Evolutionary conservation across 2,888 invertebrate genomes (phyloP).

Genomic region (Achlya flavicornis): DNA sequence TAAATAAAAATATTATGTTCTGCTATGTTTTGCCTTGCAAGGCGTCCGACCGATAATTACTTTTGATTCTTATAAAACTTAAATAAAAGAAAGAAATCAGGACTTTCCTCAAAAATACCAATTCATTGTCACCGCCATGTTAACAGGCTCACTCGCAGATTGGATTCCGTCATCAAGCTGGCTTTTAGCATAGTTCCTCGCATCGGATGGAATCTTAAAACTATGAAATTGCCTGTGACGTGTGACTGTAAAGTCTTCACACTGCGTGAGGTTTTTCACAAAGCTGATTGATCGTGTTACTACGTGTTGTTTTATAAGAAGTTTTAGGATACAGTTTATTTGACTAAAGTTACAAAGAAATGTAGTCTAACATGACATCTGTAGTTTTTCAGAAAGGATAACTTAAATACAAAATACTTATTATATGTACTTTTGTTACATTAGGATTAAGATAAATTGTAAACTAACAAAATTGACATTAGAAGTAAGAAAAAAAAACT

Average conservation of each 20-base stretch:
- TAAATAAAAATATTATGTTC: too few species aligned
- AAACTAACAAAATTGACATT: too few species aligned
- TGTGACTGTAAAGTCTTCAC: constrained; percentile 8
- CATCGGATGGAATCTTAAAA: constrained; percentile 36
- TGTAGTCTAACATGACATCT: too few species aligned
- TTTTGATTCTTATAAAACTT: too few species aligned
- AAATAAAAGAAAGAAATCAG: neutral
- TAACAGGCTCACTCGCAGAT: constrained; percentile 52
- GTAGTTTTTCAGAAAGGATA: too few species aligned
- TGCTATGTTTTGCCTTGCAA: too few species aligned
- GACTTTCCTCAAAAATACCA: neutral
- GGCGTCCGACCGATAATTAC: too few species aligned
- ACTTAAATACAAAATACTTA: too few species aligned
- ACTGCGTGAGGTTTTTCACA: neutral
- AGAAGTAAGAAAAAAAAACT: too few species aligned
- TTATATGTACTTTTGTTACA: too few species aligned
- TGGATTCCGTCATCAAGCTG: constrained; percentile 60
- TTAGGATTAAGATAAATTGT: too few species aligned
- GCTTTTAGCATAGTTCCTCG: constrained; percentile 51
- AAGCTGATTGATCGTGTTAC: neutral
- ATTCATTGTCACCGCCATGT: constrained; percentile 34
- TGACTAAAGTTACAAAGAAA: too few species aligned
- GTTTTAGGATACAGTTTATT: neutral
- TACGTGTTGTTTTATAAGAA: neutral
- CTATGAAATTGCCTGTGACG: constrained; percentile 38